Evolutionary conservation across 2,888 invertebrate genomes (phyloP).

Genomic region (Leptopilina drosophilae): DNA sequence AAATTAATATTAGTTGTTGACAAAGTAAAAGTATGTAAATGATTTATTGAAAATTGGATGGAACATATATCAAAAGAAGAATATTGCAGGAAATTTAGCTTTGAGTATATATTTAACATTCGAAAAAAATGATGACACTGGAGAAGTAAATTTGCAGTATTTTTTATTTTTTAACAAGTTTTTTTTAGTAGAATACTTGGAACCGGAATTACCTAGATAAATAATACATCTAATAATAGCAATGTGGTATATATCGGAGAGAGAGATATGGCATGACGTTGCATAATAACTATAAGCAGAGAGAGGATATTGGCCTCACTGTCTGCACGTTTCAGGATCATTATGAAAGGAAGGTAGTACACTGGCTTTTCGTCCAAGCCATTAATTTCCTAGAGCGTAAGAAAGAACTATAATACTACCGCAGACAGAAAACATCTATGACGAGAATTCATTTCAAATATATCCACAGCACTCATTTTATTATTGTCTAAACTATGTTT

Average conservation of each 20-base stretch:
- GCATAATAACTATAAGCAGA: conserved; percentile 30
- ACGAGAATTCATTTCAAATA: conserved; percentile 14
- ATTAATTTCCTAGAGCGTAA: conserved; percentile 32
- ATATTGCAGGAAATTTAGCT: not conserved
- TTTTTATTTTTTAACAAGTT: conserved; percentile 14
- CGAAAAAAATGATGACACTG: not conserved
- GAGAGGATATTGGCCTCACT: conserved; percentile 61
- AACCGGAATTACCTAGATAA: conserved; percentile 12
- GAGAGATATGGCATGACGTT: conserved; percentile 34
- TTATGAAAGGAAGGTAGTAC: conserved; percentile 63
- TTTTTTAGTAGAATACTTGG: not conserved
- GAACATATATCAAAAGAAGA: not conserved
- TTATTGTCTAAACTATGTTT: not conserved
- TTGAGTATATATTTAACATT: not conserved
- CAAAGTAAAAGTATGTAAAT: too few species aligned
- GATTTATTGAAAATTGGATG: too few species aligned
- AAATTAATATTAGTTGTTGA: too few species aligned
- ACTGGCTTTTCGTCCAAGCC: conserved; percentile 22
- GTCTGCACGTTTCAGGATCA: conserved; percentile 57
- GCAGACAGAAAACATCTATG: conserved; percentile 28
- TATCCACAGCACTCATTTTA: not conserved
- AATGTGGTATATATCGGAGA: too few species aligned
- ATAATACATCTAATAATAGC: conserved; percentile 25
- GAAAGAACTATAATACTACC: conserved; percentile 1
- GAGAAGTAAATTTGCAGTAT: not conserved